Conservation (phyloP, 2,113 vertebrate genomes). For the Maccullochella peelii region DNA sequence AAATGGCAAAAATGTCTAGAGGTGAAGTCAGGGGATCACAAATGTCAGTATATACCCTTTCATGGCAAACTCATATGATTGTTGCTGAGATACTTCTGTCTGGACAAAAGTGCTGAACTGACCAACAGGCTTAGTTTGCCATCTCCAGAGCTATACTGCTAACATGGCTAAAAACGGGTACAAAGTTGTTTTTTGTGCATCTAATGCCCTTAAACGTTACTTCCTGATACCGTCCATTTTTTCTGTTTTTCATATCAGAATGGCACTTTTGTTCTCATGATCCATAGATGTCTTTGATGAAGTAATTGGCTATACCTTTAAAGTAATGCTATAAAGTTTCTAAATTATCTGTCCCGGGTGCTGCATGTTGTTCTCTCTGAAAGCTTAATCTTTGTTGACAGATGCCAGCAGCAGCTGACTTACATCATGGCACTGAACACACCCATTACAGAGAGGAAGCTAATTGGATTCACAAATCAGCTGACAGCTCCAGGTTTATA, state of each 20-base stretch:
- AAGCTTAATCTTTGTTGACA: slow-evolving; percentile 62
- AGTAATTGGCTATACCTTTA: not conserved
- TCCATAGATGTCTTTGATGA: slow-evolving; percentile 3
- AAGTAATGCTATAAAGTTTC: not conserved
- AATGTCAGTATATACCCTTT: not conserved
- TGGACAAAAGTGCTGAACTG: not conserved
- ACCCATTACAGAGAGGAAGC: slow-evolving; percentile 75
- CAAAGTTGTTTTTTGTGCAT: not conserved
- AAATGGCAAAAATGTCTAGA: too few relatives aligned
- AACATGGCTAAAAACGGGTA: not conserved
- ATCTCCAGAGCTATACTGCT: not conserved
- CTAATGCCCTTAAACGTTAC: not conserved
- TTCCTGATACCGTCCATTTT: not conserved
- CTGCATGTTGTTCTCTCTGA: slow-evolving; percentile 2
- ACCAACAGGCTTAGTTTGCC: not conserved
- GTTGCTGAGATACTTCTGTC: not conserved
- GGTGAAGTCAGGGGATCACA: not conserved
- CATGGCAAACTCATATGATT: too few relatives aligned
- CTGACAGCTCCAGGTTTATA: slow-evolving; percentile 77
- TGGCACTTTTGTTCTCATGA: not conserved
- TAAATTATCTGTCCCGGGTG: not conserved
- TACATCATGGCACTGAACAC: slow-evolving; percentile 79
- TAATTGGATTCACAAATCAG: slow-evolving; percentile 86
- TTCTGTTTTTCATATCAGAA: slow-evolving; percentile 3
- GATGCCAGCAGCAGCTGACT: slow-evolving; percentile 72